Evolutionary conservation across 2,113 vertebrate genomes (phyloP).

Genomic region (Microtus montanus): DNA sequence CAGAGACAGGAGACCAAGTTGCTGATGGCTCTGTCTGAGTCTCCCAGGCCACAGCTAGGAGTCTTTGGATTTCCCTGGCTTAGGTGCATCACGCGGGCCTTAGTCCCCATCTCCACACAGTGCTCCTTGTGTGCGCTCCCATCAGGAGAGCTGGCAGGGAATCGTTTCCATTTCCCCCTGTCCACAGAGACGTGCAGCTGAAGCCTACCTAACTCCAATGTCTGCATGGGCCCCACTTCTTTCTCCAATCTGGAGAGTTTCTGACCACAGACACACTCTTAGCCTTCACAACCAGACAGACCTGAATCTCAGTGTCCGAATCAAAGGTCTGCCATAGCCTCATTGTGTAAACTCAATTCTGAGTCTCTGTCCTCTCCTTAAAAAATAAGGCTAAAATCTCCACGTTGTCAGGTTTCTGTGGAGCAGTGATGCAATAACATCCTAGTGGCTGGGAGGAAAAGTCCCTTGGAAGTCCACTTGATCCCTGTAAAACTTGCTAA

Average conservation of each 20-base stretch:
- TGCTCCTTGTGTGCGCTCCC: not conserved
- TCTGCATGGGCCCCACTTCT: not conserved
- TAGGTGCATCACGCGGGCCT: not conserved
- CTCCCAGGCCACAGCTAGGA: not conserved
- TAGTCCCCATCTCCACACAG: fast-evolving
- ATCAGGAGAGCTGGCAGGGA: not conserved
- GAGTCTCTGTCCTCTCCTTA: not conserved
- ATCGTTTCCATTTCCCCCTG: fast-evolving
- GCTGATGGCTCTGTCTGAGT: not conserved
- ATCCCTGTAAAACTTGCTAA: not conserved
- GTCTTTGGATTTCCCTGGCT: not conserved
- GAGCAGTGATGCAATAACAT: not conserved
- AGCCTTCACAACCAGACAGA: not conserved
- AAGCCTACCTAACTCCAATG: no score
- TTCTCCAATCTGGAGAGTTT: not conserved
- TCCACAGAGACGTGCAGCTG: no score
- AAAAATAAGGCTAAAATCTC: not conserved
- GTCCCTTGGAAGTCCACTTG: not conserved
- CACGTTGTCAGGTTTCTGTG: not conserved
- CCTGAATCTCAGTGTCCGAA: not conserved
- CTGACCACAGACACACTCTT: not conserved
- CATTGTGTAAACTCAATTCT: not conserved
- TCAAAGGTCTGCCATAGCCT: not conserved
- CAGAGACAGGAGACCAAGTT: not conserved
- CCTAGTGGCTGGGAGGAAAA: fast-evolving